Evolutionary conservation across 2,113 vertebrate species (phyloP), one percentile per base, ranked within the genome.

Genomic region (Gulo gulo): DNA sequence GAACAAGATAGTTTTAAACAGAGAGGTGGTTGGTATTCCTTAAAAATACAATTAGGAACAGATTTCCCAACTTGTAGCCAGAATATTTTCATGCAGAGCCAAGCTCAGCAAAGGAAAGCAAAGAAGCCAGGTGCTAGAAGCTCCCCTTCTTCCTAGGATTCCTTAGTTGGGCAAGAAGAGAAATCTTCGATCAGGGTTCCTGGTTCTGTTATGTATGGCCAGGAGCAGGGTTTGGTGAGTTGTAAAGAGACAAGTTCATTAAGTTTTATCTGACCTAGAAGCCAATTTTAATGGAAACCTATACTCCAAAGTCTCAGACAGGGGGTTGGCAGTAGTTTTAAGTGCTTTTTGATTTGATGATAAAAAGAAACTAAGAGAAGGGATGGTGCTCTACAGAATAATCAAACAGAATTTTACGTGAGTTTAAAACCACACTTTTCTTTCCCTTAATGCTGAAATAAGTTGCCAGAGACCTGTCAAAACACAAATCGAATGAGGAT

Each of bases 281-380:
- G 87, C 42, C 34, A 57, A 52, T 69, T 95, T 91, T 81, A 88
- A 97, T 94, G 59, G 83, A 94, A 97, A 78, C 31, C 39, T 91
- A 36, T 13, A 88, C n/a, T 26, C 18, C 13, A 15, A 42, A 26
- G 21, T 84, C 84, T 79, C 61, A 82, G 55, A 88, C 36, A n/a
- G n/a, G 34, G 29, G 50, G 7, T 31, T 61, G 21, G 84, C 67
- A 36, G 23, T 67, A 67, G 65, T 92, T 92, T 69, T 86, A 76
- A 89, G 65, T 81, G 34, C 7, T 63, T 96, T 97, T 95, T 89
- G 57, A 91, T 84, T 96, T 97, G 31, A 82, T 65, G 73, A 95
- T 79, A 86, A 95, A 94, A 96, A 73, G 59, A 92, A 12, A 71
- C 10, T 80, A 42, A 59, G 39, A 86, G 13, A 91, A 84, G 21